These are phyloP conservation scores for Amniataba percoides DNA, from an alignment of 2,797 vertebrate genomes.

Conservation along the genomic window DNA sequence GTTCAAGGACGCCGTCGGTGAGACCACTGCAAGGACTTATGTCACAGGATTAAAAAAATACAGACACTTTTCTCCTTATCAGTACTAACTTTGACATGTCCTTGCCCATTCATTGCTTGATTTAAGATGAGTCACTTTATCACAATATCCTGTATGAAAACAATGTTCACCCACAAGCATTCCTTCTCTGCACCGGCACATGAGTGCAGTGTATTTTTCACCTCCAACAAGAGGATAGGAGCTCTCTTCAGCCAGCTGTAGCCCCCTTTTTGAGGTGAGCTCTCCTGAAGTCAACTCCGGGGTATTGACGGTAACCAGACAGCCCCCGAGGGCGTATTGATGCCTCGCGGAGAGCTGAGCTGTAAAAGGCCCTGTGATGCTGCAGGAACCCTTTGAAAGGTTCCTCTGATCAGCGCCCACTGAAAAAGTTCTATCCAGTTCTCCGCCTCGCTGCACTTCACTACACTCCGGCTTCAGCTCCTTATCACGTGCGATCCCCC, in stretches of 20 bases:
- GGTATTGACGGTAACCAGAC: constrained; percentile 67
- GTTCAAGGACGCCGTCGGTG: constrained; percentile 8
- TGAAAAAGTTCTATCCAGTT: constrained; percentile 60
- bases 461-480: constrained; percentile 53
- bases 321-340: constrained; percentile 69
- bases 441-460: constrained; percentile 64
- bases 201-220: constrained; percentile 35
- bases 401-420: constrained; percentile 68
- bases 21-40: constrained; percentile 13
- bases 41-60: background rate
- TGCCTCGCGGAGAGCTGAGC: constrained; percentile 60
- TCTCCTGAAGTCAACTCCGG: constrained; percentile 61
- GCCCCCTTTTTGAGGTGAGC: constrained; percentile 51
- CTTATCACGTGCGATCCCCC: constrained; percentile 47
- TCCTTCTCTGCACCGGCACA: constrained; percentile 4
- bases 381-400: constrained; percentile 68
- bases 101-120: background rate
- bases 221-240: constrained; percentile 36
- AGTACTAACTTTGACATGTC: background rate
- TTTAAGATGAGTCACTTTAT: background rate
- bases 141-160: background rate
- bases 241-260: constrained; percentile 50
- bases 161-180: constrained; percentile 1
- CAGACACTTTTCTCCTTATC: background rate
- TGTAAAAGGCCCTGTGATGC: constrained; percentile 67